Base-by-base conservation (phyloP, 1,140 invertebrate species). In the Drosophila punjabiensis region DNA sequence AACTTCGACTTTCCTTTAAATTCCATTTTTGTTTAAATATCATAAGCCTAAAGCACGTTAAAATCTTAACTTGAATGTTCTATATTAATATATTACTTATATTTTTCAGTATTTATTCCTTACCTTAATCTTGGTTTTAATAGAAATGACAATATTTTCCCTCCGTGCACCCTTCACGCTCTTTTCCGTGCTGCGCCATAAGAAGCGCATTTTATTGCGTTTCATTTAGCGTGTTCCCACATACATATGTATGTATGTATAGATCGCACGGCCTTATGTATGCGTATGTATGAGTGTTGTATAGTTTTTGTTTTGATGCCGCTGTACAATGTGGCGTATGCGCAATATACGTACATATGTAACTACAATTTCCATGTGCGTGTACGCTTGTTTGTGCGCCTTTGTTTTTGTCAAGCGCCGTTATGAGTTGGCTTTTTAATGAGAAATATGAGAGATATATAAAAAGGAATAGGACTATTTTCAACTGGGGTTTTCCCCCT, bases 191-290 rank as follows among this genome's bases (percentile, higher is more conserved):
- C 76, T 79, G 76, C 76, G 67, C 79, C 82, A 85, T 85, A 86
- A 79, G 79, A 81, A 81, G 76, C 79, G 78, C 82, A 82, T 86
- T 85, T 79, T 84, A 86, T 86, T 86, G 79, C 78, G 75, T 81
- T 79, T 85, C 68, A 85, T 84, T 81, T 75, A 85, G 77, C 60
- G 76, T 68, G 50, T 65, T 62, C 61, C 41, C 58, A 48, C 71
- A 74, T 39, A 14, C 13, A 14, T 52, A 28, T 10, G 8, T 50
- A 30, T 30, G 24, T 52, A 30, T 52, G 8, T 52, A 30, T 52
- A 2, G 9, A 62, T 59, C 37, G 41, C 33, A 61, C 32, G 9
- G 43, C 14, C 24, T 16, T 39, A n/a, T 16, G 10, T 37, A 11
- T 43, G 43, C 18, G 6, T 13, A 63, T 41, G 35, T 35, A 20